phyloP scores from a whole-genome alignment of 2,113 vertebrate species.

The Bettongia penicillata region DNA sequence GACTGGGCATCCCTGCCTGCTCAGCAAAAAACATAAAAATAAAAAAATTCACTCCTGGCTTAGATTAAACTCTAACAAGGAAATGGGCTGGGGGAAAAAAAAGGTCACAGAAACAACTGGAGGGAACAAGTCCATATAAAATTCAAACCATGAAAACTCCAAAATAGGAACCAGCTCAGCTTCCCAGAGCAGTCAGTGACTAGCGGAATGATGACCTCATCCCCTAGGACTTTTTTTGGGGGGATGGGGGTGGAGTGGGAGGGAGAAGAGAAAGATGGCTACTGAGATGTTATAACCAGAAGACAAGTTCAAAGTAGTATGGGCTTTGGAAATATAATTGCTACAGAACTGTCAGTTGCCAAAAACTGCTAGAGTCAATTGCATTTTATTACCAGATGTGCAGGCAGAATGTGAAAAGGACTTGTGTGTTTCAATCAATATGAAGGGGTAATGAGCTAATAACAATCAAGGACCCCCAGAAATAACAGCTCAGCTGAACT shows the following conservation, averaged over 20 bases:
- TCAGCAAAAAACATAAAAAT: neutral
- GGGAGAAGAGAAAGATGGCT: neutral
- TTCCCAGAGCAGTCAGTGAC: neutral
- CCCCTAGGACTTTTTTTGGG: neutral
- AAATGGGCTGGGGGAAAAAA: neutral
- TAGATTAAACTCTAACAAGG: slow-evolving; percentile 15
- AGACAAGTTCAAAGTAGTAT: slow-evolving; percentile 51
- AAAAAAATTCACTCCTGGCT: neutral
- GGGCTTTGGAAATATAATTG: slow-evolving; percentile 48
- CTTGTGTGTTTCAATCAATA: neutral
- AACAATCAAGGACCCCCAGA: slow-evolving; percentile 11
- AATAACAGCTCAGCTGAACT: neutral
- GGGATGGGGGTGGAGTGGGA: neutral
- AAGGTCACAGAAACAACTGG: neutral
- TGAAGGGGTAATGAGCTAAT: neutral
- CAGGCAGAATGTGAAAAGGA: neutral
- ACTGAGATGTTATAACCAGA: neutral
- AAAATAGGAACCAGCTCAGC: neutral
- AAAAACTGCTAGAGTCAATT: slow-evolving; percentile 54
- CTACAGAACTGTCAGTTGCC: slow-evolving; percentile 32
- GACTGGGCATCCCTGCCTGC: neutral
- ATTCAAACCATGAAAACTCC: slow-evolving; percentile 4
- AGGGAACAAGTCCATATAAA: neutral
- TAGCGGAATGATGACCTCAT: slow-evolving; percentile 1
- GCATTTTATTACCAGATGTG: slow-evolving; percentile 13